A percentile compares a stretch with the other conserved stretches of the same genome.
phyloP scores from a whole-genome alignment of 1,140 invertebrate genomes.

The Drosophila simulans region DNA sequence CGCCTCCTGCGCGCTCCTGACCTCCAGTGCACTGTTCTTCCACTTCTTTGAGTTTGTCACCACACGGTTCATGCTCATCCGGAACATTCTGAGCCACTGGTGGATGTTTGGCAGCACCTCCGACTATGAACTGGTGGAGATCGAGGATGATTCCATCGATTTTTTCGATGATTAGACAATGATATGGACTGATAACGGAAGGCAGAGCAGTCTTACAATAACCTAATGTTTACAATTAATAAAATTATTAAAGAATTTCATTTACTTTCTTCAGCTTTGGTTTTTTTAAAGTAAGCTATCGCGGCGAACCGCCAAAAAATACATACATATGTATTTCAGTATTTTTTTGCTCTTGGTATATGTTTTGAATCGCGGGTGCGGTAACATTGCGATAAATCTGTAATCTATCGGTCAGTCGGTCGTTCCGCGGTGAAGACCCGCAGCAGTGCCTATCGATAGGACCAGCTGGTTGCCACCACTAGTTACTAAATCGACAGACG shows the following conservation, averaged over 20 bases:
- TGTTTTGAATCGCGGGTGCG: background rate
- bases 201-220: background rate
- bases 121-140: constrained; percentile 68
- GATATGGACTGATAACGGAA: background rate
- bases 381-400: background rate
- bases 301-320: background rate
- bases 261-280: background rate
- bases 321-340: too few species aligned
- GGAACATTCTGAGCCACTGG: constrained; percentile 78
- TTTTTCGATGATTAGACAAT: constrained; percentile 44
- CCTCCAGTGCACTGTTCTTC: constrained; percentile 78
- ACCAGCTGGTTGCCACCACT: constrained; percentile 1
- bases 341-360: too few species aligned
- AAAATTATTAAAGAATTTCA: background rate
- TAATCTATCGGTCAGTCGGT: background rate
- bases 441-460: background rate
- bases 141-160: constrained; percentile 72
- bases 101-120: constrained; percentile 79
- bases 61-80: constrained; percentile 70
- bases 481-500: background rate
- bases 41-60: constrained; percentile 81
- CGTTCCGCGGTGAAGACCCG: background rate
- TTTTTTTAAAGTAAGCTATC: background rate
- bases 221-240: background rate
- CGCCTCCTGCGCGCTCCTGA: constrained; percentile 71